phyloP scores from a whole-genome alignment of 2,888 invertebrate genomes.

The Resseliella maxima region DNA sequence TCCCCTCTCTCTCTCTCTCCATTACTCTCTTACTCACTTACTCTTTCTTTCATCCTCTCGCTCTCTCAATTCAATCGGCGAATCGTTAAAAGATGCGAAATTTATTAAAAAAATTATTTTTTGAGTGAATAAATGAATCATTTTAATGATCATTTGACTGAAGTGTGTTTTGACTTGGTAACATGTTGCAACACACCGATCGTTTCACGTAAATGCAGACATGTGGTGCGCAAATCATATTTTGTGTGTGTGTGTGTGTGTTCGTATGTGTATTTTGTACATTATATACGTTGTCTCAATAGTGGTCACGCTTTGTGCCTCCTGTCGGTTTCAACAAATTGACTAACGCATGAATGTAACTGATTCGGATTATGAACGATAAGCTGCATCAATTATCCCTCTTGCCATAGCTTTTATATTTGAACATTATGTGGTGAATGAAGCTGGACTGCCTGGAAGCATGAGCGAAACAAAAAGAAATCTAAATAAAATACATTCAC shows the following conservation, averaged over 20 bases:
- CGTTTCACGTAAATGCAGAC: background rate
- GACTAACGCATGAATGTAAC: slow-evolving; percentile 2
- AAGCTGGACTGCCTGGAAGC: slow-evolving; percentile 25
- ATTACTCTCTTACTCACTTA: no score
- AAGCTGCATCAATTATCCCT: background rate
- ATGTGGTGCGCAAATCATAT: background rate
- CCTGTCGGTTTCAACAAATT: slow-evolving; percentile 35
- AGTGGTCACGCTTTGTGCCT: background rate
- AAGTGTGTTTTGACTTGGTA: slow-evolving; percentile 20
- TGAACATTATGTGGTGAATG: background rate
- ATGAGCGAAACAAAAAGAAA: background rate
- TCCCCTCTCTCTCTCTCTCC: no score
- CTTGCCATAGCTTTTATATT: background rate
- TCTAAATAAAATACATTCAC: background rate
- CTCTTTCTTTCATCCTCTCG: no score
- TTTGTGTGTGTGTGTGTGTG: no score
- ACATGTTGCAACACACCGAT: background rate
- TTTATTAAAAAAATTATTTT: background rate
- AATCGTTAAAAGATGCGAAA: background rate
- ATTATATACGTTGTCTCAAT: background rate
- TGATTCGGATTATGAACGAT: slow-evolving; percentile 31
- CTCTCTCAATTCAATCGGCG: no score
- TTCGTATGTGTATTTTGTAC: background rate
- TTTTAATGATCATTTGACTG: slow-evolving; percentile 20
- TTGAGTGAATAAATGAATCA: background rate